These are phyloP conservation scores for Sparus aurata DNA, from an alignment of 2,797 vertebrate species.

Conservation along the genomic window DNA sequence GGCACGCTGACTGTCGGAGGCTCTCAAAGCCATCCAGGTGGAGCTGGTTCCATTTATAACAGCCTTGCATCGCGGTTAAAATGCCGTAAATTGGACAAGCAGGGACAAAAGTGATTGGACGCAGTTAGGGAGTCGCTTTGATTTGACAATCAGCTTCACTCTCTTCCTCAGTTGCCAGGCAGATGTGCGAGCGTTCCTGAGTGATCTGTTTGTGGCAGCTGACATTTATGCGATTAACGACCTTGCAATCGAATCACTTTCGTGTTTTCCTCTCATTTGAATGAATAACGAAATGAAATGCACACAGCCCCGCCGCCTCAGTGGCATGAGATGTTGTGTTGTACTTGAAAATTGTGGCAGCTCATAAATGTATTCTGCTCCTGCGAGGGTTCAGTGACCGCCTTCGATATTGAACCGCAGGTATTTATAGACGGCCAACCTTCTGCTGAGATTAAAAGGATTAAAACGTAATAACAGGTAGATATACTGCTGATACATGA, in stretches of 20 bases:
- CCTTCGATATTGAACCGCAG: constrained; percentile 47
- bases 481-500: neutral
- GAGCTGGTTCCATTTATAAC: constrained; percentile 5
- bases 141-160: constrained; percentile 18
- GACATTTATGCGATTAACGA: constrained; percentile 35
- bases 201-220: constrained; percentile 10
- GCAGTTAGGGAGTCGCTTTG: constrained; percentile 29
- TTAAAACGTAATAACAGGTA: constrained; percentile 57
- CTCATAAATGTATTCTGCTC: constrained; percentile 40
- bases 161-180: constrained; percentile 44
- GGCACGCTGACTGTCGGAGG: constrained; percentile 21
- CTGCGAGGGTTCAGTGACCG: constrained; percentile 30
- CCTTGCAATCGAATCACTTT: constrained; percentile 12
- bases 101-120: constrained; percentile 42
- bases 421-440: constrained; percentile 58
- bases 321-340: neutral
- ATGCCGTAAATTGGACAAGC: constrained; percentile 38
- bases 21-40: constrained; percentile 41
- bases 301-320: neutral
- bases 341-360: constrained; percentile 7
- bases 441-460: constrained; percentile 53
- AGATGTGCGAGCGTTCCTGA: constrained; percentile 32
- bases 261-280: constrained; percentile 9
- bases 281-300: constrained; percentile 1
- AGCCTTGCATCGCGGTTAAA: constrained; percentile 42